Conservation (phyloP, 2,113 vertebrate species). For the Cebus imitator region DNA sequence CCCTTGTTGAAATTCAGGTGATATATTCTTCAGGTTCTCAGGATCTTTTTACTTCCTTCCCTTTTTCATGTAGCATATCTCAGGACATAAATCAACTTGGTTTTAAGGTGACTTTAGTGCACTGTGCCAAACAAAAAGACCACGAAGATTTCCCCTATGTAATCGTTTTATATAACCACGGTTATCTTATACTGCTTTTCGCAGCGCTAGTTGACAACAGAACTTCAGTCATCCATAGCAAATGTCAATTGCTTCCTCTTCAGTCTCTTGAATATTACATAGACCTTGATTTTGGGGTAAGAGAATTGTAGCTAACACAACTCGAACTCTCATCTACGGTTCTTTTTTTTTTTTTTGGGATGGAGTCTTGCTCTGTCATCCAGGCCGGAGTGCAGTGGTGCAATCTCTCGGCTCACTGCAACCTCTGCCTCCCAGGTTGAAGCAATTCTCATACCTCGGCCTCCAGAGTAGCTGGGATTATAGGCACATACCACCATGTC, state of each 20-base stretch:
- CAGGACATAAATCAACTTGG: not conserved
- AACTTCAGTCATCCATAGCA: not conserved
- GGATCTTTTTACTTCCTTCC: not conserved
- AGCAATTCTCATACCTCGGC: no score
- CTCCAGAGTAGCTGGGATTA: no score
- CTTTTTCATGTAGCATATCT: constrained; percentile 12
- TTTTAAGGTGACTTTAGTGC: not conserved
- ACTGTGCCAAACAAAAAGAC: not conserved
- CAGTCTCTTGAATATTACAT: not conserved
- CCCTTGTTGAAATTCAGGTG: not conserved
- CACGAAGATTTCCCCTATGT: not conserved
- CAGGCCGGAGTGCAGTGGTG: no score
- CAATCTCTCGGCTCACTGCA: no score
- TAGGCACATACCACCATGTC: no score
- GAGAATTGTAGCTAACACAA: constrained; percentile 1
- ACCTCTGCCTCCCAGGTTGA: no score
- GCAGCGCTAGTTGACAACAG: not conserved
- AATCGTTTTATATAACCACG: not conserved
- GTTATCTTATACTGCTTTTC: not conserved
- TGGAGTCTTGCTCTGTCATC: no score
- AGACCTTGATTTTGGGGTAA: not conserved
- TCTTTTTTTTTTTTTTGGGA: not conserved
- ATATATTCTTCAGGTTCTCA: not conserved
- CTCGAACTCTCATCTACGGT: not conserved
- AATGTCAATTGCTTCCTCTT: not conserved